Conservation (phyloP, 2,113 vertebrate species). For the Xenopus tropicalis region UCB_Xtro_10.0 CM004447.2:124795001-124795500, state of each 20-base stretch:
- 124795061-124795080: neutral
- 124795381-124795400: neutral
- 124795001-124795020: conserved; percentile 2
- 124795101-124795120: neutral
- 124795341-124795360: neutral
- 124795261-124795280: neutral
- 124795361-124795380: neutral
- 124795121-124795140: neutral
- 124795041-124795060: neutral
- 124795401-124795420: neutral
- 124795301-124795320: neutral
- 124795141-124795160: conserved; percentile 25
- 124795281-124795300: neutral
- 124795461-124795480: conserved; percentile 2
- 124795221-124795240: conserved; percentile 31
- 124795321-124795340: neutral
- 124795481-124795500: conserved; percentile 16
- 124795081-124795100: conserved; percentile 3
- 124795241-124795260: conserved; percentile 1
- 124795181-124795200: conserved; percentile 32
- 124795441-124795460: conserved; percentile 1
- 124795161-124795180: conserved; percentile 25
- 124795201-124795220: conserved; percentile 31
- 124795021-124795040: neutral
- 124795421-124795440: neutral